Evolutionary conservation across 2,113 vertebrate genomes (phyloP).

Genomic region (Sinocyclocheilus rhinocerous): DNA sequence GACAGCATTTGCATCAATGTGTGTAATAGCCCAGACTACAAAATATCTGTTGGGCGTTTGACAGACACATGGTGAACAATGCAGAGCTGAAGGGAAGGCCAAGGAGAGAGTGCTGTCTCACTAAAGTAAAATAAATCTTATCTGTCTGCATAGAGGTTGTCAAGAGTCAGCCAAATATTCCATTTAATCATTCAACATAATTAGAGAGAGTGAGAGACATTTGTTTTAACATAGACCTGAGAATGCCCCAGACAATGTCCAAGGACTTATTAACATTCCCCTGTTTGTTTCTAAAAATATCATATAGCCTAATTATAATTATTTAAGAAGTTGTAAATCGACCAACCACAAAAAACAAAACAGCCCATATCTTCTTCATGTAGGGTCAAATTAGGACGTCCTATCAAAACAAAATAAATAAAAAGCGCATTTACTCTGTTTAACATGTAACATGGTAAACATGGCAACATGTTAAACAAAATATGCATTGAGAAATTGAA

Average conservation of each 20-base stretch:
- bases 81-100: neutral
- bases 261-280: neutral
- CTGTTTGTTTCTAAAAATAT: conserved; percentile 12
- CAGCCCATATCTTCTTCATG: neutral
- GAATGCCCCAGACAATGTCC: neutral
- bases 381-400: neutral
- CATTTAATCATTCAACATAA: conserved; percentile 22
- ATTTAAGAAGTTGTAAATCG: neutral
- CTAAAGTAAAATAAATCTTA: conserved; percentile 28
- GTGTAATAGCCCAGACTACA: neutral
- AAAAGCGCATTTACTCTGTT: neutral
- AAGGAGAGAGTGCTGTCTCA: neutral
- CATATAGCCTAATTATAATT: neutral
- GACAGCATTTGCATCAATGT: neutral
- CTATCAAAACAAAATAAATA: neutral
- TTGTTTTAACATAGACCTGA: conserved; percentile 3
- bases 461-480: neutral
- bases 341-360: neutral
- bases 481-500: too few species aligned
- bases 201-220: neutral
- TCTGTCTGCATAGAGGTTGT: conserved; percentile 9
- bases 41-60: neutral
- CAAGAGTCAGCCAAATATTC: conserved; percentile 13
- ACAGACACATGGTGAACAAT: conserved; percentile 43
- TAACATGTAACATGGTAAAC: neutral